Base-by-base conservation (phyloP, 2,888 invertebrate species). In the Dione vanillae region DNA sequence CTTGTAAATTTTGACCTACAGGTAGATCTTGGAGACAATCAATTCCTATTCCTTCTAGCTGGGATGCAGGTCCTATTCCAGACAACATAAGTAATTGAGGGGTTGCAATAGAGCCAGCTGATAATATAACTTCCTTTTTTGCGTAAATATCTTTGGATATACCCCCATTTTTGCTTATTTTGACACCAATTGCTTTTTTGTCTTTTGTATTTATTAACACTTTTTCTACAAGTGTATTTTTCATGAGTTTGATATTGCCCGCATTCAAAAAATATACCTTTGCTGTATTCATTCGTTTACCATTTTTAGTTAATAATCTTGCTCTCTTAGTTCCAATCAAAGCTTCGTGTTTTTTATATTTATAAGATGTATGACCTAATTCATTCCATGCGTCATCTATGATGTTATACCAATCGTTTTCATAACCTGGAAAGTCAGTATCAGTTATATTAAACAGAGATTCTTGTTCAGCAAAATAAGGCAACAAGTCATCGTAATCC, bases 31-130 rank as follows among this genome's bases (percentile, higher is more conserved):
- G 69, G 10, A 91, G 41, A 5, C 86, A 81, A 0, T 84, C 70
- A 19, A 94, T 92, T 12, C 85, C 84, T 10, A 85, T 79, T 10
- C 82, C 77, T 41, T 79, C 69, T 0, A 94, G 76, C 64, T 92
- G 87, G 11, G 80, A 73, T 71, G 77, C 82, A 0, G 92, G 92
- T 0, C 94, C 94, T 19, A 94, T 84, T 1, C 94, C 94, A 9
- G 94, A 94, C 20, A 93, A 78, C 88, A 94, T 91, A 2, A 94
- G 81, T 65, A 94, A 80, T 74, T 94, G 89, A 0, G 94, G 93
- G 1, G 94, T 89, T 56, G 89, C 91, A 52, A 94, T 85, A 9
- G 91, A 81, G 9, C 94, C 94, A 6, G 92, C 92, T 2, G 93
- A 92, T 67, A 94, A 71, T 64, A 94, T 89, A 0, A 94, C 83